phyloP scores from a whole-genome alignment of 1,140 invertebrate species.

The Sitobion miscanthi region DNA sequence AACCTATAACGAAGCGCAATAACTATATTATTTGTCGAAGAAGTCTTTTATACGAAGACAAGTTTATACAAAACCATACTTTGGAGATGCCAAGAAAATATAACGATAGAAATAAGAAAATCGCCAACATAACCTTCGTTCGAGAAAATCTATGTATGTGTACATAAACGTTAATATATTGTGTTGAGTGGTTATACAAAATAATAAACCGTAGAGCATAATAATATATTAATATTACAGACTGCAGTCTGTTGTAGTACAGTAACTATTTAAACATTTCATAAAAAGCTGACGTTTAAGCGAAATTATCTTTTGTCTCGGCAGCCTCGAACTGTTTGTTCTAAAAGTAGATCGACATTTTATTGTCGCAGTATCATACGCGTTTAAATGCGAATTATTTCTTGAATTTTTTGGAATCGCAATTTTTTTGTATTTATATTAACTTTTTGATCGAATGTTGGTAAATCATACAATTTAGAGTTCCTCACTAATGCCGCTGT shows the following conservation, averaged over 20 bases:
- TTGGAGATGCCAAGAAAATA: too few relatives aligned
- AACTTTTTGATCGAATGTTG: not conserved
- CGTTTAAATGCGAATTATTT: not conserved
- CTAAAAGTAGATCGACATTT: not conserved
- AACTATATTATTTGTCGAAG: not conserved
- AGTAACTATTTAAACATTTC: not conserved
- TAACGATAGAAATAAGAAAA: too few relatives aligned
- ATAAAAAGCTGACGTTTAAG: not conserved
- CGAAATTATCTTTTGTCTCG: not conserved
- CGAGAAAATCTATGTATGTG: too few relatives aligned
- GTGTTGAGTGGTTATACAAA: not conserved
- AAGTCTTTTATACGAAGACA: too few relatives aligned
- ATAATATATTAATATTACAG: not conserved
- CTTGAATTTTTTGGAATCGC: not conserved
- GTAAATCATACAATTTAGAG: not conserved
- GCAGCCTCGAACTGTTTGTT: not conserved
- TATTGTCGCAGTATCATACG: too few relatives aligned
- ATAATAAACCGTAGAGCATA: not conserved
- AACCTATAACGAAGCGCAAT: not conserved
- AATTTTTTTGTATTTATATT: not conserved
- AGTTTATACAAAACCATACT: too few relatives aligned
- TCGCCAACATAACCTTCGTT: too few relatives aligned
- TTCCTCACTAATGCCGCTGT: not conserved
- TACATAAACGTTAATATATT: not conserved
- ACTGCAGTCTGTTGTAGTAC: too few relatives aligned